phyloP scores from a whole-genome alignment of 2,797 vertebrate genomes.

The Sylvia borin region DNA sequence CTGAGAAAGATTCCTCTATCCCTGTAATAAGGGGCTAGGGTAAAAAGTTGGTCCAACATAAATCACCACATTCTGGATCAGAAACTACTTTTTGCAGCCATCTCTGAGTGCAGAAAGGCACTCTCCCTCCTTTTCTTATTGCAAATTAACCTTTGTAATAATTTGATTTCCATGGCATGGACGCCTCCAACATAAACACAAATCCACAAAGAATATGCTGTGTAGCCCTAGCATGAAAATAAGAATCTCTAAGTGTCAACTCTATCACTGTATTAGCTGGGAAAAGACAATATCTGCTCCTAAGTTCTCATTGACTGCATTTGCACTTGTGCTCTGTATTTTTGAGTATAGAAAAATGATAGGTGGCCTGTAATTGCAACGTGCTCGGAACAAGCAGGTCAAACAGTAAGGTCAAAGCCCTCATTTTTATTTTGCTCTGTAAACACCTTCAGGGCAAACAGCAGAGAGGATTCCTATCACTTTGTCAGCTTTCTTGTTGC shows the following conservation, averaged over 20 bases:
- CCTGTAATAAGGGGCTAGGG: neutral
- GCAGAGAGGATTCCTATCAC: neutral
- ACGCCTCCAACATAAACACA: neutral
- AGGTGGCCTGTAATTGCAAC: slow-evolving; percentile 13
- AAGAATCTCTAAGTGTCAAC: neutral
- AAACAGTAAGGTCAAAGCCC: neutral
- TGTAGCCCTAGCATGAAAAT: neutral
- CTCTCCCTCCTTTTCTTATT: neutral
- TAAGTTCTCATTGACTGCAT: neutral
- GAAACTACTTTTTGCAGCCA: neutral
- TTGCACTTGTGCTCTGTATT: neutral
- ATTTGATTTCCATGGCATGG: neutral
- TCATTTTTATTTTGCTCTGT: neutral
- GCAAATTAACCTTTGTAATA: neutral
- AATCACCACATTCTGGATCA: neutral
- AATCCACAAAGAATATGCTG: neutral
- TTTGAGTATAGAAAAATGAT: neutral
- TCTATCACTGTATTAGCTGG: neutral
- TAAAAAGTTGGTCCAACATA: neutral
- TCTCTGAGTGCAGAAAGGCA: accelerated
- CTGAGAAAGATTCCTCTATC: neutral
- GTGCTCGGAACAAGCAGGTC: neutral
- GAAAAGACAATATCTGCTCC: neutral
- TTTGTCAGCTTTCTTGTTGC: neutral
- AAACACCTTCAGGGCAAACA: neutral